Evolutionary conservation across 1,140 invertebrate genomes (phyloP), one percentile per base, ranked within the genome.

Genomic region (Pemphigus obesinymphae): DNA sequence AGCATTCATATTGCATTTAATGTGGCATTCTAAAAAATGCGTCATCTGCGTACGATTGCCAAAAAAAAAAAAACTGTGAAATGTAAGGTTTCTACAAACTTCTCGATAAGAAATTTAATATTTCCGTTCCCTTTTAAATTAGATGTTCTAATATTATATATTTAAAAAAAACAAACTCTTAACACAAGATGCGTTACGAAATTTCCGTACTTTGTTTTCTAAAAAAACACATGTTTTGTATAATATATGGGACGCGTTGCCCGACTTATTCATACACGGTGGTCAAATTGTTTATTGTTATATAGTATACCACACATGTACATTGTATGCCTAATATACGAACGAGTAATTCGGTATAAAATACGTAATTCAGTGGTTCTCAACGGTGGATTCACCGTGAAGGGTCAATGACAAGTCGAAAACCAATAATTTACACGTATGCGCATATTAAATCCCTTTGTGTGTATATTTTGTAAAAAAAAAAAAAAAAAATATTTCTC

Each of bases 151-250:
- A 73, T 73, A 50, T 73, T 48, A 20, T 73, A 50, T 26, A 66
- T 37, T 13, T 37, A 2, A 45, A 11, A 45, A 5, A 11, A 45
- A 70, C 43, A 43, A 23, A 13, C 40, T 6, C 23, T n/a, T n/a
- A n/a, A 45, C 26, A 70, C 70, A 50, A 45, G 43, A 73, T 73
- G 15, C 26, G 26, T 50, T 45, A 73, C 45, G 70, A 50, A 15
- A 23, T 50, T 50, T 73, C 70, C 70, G 43, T 73, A 45, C 70
- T 73, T 73, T 73, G 70, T 73, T 45, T 31, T 31, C 68, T 7
- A 31, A 50, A n/a, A n/a, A n/a, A 73, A 31, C 43, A 31, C 11
- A 23, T 26, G 70, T 6, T 50, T 43, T 45, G n/a, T 70, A 26
- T 63, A 34, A 34, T 63, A 31, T 66, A 37, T 70, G 26, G n/a